These are phyloP conservation scores for Melanerpes formicivorus DNA, from an alignment of 2,113 vertebrate genomes.

Conservation along the genomic window DNA sequence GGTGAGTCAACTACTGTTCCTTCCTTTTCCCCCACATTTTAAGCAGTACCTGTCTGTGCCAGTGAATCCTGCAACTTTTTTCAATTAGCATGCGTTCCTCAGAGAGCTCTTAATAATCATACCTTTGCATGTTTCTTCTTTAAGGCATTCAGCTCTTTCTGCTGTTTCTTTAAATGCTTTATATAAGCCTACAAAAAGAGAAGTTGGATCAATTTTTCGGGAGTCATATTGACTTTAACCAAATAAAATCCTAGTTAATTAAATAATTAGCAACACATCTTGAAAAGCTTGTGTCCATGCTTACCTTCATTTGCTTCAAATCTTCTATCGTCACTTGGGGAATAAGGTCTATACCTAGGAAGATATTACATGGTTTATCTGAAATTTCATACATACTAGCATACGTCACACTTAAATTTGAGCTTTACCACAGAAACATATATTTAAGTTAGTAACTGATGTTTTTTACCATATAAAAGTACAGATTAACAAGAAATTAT, in stretches of 20 bases:
- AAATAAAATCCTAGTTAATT: neutral
- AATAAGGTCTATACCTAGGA: conserved; percentile 86
- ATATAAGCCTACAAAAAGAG: conserved; percentile 85
- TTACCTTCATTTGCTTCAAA: conserved; percentile 98
- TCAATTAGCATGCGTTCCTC: neutral
- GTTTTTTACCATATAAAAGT: neutral
- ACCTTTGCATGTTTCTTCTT: conserved; percentile 99
- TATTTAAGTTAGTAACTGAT: neutral
- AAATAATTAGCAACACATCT: neutral
- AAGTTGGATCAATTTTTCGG: neutral
- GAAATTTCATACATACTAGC: neutral
- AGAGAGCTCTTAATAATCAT: neutral
- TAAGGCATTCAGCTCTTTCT: conserved; percentile 92
- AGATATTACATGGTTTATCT: conserved; percentile 22
- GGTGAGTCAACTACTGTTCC: neutral
- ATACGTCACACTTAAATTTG: neutral
- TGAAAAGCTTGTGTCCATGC: neutral
- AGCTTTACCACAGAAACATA: neutral
- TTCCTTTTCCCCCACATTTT: neutral
- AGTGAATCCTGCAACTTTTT: neutral
- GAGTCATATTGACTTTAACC: neutral
- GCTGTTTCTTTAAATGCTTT: conserved; percentile 96
- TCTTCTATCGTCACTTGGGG: conserved; percentile 97
- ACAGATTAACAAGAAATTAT: neutral
- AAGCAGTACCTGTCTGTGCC: neutral